Base-by-base conservation (phyloP, 1,140 invertebrate genomes). In the Diachasmimorpha longicaudata region DNA sequence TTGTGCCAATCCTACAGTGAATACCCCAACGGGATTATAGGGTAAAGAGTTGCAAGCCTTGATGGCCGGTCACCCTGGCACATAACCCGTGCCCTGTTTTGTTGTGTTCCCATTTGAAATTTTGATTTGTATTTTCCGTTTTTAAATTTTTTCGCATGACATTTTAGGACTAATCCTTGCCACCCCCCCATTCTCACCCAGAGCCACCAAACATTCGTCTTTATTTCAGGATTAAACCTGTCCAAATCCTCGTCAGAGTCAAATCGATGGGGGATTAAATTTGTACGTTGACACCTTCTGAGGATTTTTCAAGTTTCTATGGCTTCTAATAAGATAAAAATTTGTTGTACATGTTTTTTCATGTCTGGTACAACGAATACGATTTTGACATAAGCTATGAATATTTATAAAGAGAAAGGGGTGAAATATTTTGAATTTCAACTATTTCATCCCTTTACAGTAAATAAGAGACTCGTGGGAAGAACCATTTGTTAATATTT, bases 221-320 rank as follows among this genome's bases (percentile, higher is more conserved):
- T 63, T 63, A 63, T 63, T 63, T 63, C 58, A 63, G 58, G 58
- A 63, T 63, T 63, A 63, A 63, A 63, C 19, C 58, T 63, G 58
- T 63, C 58, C 58, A 63, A 63, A 63, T 63, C 58, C 58, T 63
- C 58, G 58, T 68, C 25, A 68, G 36, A 68, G 66, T 68, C 66
- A 68, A 68, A 68, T 68, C 36, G 66, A 68, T 68, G 31, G 36
- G 48, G 36, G 11, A 42, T 68, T 16, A 39, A 68, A 68, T 68
- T 68, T 68, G 66, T 68, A 37, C 25, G 66, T 68, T 68, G 36
- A 37, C 66, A 68, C 14, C 36, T 68, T 37, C 14, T 68, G 4
- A 68, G n/a, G 3, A 31, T 66, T 58, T 58, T 58, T 58, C 55
- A 21, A 10, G 4, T 58, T 4, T 13, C 55, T 2, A 31, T 2